Percentiles rank a stretch among this genome's conserved stretches.
phyloP scores from a whole-genome alignment of 2,113 vertebrate genomes.

The Eulemur macaco region DNA sequence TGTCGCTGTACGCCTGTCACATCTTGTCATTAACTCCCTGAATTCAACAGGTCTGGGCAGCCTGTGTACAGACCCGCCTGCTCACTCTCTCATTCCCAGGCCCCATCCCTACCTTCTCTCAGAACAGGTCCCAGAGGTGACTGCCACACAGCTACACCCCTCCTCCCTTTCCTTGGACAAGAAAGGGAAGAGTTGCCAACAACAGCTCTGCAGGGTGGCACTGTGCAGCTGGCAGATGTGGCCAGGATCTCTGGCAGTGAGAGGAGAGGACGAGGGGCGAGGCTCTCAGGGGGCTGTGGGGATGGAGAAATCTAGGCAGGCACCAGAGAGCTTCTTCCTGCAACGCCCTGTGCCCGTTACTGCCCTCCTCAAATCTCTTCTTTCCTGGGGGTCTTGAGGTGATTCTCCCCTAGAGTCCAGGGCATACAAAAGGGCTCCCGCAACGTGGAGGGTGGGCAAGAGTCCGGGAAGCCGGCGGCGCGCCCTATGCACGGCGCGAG shows the following conservation, averaged over 20 bases:
- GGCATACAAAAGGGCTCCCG: background rate
- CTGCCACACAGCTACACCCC: background rate
- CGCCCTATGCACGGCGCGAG: background rate
- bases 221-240: background rate
- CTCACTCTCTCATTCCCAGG: background rate
- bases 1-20: background rate
- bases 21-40: constrained; percentile 37
- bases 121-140: background rate
- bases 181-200: background rate
- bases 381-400: background rate
- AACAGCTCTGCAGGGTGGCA: background rate
- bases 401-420: background rate
- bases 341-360: accelerated
- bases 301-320: background rate
- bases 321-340: background rate
- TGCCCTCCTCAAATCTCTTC: background rate
- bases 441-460: accelerated
- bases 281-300: background rate
- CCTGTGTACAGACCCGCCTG: background rate
- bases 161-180: background rate
- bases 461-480: background rate
- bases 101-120: background rate
- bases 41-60: constrained; percentile 46
- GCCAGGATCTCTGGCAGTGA: background rate
- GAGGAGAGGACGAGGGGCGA: background rate